phyloP scores from a whole-genome alignment of 2,797 vertebrate species.

The Falco concolor region DNA sequence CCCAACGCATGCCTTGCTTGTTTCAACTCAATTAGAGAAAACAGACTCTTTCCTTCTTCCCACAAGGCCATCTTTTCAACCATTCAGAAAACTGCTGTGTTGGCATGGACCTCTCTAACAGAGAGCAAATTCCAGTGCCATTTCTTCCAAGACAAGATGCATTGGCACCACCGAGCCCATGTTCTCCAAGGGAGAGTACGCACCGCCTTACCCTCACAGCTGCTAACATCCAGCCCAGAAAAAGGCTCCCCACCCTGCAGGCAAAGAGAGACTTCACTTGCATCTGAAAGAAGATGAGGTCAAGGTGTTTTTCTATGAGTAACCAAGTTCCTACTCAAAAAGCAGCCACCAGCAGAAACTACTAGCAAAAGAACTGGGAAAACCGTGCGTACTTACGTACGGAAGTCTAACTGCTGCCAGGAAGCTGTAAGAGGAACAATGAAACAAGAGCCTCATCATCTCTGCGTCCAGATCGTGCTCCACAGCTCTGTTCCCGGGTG shows the following conservation, averaged over 20 bases:
- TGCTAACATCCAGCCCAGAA: not conserved
- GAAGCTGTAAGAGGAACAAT: rapidly evolving
- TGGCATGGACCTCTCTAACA: not conserved
- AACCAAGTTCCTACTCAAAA: not conserved
- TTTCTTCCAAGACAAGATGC: not conserved
- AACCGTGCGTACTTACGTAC: rapidly evolving
- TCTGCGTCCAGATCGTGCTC: not conserved
- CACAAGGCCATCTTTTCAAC: not conserved
- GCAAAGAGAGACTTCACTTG: not conserved
- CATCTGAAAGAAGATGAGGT: not conserved
- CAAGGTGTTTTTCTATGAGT: rapidly evolving
- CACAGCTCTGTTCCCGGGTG: rapidly evolving
- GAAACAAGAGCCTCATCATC: rapidly evolving
- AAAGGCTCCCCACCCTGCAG: rapidly evolving
- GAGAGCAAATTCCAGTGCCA: not conserved
- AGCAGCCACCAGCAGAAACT: not conserved
- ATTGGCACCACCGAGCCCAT: not conserved
- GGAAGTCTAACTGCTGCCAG: rapidly evolving
- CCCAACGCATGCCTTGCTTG: rapidly evolving
- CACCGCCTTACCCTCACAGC: rapidly evolving
- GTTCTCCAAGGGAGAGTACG: rapidly evolving
- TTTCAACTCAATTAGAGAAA: not conserved
- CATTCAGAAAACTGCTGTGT: not conserved
- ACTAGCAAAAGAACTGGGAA: not conserved
- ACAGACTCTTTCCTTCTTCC: not conserved